phyloP scores from a whole-genome alignment of 2,888 invertebrate genomes.

The Callimorpha dominula region DNA sequence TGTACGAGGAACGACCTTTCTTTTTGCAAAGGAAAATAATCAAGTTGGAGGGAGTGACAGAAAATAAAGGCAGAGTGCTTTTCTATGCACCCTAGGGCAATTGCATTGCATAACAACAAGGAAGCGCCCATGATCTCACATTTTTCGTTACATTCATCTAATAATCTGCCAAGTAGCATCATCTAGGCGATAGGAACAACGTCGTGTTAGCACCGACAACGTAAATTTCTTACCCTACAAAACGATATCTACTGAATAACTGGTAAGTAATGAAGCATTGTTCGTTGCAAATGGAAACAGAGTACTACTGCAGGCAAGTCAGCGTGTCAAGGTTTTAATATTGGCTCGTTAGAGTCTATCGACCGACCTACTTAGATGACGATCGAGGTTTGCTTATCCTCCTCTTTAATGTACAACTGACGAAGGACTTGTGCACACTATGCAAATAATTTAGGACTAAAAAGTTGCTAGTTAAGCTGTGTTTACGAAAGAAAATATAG shows the following conservation, averaged over 20 bases:
- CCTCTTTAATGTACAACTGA: slow-evolving; percentile 5
- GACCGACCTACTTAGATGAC: slow-evolving; percentile 43
- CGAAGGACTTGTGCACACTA: neutral
- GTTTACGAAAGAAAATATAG: neutral
- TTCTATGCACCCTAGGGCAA: neutral
- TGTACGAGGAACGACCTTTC: neutral
- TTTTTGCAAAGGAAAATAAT: neutral
- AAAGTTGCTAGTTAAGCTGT: no score
- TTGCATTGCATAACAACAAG: neutral
- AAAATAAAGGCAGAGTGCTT: neutral
- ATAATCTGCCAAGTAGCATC: neutral
- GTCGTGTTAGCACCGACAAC: neutral
- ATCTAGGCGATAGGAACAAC: neutral
- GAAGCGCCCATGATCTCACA: neutral
- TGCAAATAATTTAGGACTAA: neutral
- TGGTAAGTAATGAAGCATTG: neutral
- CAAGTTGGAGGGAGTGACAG: neutral
- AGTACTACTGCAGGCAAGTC: slow-evolving; percentile 23
- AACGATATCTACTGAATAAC: neutral
- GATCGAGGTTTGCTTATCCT: slow-evolving; percentile 7
- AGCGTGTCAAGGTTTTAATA: slow-evolving; percentile 43
- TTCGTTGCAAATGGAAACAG: neutral
- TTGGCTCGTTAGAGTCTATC: slow-evolving; percentile 34
- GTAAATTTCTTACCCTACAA: neutral
- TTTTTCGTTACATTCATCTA: neutral